Evolutionary conservation across 2,113 vertebrate species (phyloP), one percentile per base, ranked within the genome.

Genomic region (Mohoua ochrocephala): DNA sequence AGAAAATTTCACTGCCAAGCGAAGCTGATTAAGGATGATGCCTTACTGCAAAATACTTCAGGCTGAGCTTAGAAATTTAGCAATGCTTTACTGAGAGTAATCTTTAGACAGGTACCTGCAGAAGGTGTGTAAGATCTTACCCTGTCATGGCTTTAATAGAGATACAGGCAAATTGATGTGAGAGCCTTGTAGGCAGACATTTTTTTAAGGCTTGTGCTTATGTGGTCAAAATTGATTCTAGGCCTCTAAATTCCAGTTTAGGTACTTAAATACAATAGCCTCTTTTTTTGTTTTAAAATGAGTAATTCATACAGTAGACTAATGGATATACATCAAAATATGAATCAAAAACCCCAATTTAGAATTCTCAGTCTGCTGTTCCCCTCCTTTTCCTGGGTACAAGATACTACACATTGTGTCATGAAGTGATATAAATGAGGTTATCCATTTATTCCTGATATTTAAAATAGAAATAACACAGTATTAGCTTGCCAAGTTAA

Each of bases 401-500:
- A 50, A 67, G 21, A n/a, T 45, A 35, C 11, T 23, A 31, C 11
- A 57, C 6, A 5, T 35, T 20, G 23, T 89, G 44, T 79, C 61
- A 67, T 61, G 56, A 94, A 73, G 37, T 2, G 6, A 75, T 82
- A 47, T 84, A 91, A 84, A 94, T 89, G 37, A 77, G 54, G 31
- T 78, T 75, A 81, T 70, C 61, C 27, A 44, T 79, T 93, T 57
- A 65, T 80, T 89, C 42, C 54, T 85, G 67, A 13, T 69, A 59
- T 76, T 90, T 90, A 83, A 95, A 76, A 87, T 91, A 47, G 59
- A 91, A 90, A 76, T 77, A 87, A 54, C 37, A 53, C 26, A 42
- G 33, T 44, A 33, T 42, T 94, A 63, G 4, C 42, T 73, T 83
- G 59, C 74, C 63, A 28, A 19, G 13, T 77, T 50, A 78, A 92